Base-by-base conservation (phyloP, 2,113 vertebrate species). In the Gadus chalcogrammus region DNA sequence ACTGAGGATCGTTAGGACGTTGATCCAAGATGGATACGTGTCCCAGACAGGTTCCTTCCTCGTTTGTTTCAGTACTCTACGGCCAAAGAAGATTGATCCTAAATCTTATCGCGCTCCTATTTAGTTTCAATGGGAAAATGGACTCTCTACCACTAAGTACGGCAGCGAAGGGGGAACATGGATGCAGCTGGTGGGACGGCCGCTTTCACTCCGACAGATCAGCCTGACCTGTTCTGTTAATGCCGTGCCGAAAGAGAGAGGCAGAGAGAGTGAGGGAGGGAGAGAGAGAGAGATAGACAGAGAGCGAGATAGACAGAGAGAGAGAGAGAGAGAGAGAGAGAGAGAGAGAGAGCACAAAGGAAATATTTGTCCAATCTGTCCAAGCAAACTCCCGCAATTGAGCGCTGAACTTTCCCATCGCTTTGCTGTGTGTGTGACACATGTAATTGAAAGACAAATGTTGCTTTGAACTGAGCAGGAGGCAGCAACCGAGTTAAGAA, bases 321-420 rank as follows among this genome's bases (percentile, higher is more conserved):
- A 35, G 31, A 35, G 31, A 35, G 31, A 7, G 31, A 35, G 31
- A 7, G 31, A 35, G 31, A 35, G 31, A 35, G 6, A 7, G 31
- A 35, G 31, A 35, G 31, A 35, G 31, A 35, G 15, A 83, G 85
- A 84, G 35, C 85, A 89, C 91, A 93, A 89, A 90, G 77, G 87
- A 89, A 88, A 90, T 91, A 90, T 93, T 93, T 92, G 89, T 89
- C 88, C 88, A 90, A 88, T 88, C 85, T 88, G 83, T 91, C 87
- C 88, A 89, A 90, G 89, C 90, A 88, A 86, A 87, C 84, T 82
- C 76, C 61, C 42, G 79, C 83, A 80, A 86, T 86, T 83, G 87
- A 84, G 80, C 80, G 73, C 72, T 81, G 79, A 88, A 88, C 88
- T 90, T 93, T 93, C 89, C 90, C 91, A 93, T 91, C 81, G 65